Percentiles rank a stretch among this genome's conserved stretches.
Conservation (phyloP, 2,797 vertebrate genomes). For the Thunnus albacares region DNA sequence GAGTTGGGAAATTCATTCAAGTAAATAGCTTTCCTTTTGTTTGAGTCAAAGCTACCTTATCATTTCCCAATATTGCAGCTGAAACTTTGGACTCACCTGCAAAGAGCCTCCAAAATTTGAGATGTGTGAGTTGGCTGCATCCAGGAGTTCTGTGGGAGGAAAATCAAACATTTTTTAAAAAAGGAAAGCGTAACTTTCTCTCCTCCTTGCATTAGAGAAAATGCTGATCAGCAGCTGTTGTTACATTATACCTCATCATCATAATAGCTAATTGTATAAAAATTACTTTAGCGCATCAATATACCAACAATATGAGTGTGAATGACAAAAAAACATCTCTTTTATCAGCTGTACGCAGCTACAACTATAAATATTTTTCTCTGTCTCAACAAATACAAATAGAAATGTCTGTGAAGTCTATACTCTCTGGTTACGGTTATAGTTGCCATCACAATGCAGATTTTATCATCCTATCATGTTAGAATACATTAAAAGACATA, state of each 20-base stretch:
- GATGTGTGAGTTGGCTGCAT: background rate
- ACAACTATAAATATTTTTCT: constrained; percentile 5
- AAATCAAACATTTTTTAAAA: background rate
- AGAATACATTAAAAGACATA: constrained; percentile 59
- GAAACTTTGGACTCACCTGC: background rate
- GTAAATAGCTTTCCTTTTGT: background rate
- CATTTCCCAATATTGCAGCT: background rate
- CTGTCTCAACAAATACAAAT: constrained; percentile 20
- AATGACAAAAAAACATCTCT: background rate
- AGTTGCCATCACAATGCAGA: constrained; percentile 30
- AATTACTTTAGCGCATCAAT: background rate
- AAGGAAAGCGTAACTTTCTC: background rate
- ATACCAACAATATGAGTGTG: background rate
- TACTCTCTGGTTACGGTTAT: constrained; percentile 30
- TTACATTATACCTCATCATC: background rate
- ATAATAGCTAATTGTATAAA: background rate
- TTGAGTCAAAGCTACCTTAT: no score
- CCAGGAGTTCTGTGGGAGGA: background rate
- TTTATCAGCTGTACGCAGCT: background rate
- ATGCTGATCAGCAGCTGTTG: background rate
- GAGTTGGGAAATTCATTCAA: no score
- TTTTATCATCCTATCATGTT: constrained; percentile 42
- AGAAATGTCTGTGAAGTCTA: constrained; percentile 8
- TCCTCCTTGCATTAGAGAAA: background rate
- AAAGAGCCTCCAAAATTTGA: background rate